phyloP scores from a whole-genome alignment of 1,140 invertebrate genomes.

The Gryllus bimaculatus region DNA sequence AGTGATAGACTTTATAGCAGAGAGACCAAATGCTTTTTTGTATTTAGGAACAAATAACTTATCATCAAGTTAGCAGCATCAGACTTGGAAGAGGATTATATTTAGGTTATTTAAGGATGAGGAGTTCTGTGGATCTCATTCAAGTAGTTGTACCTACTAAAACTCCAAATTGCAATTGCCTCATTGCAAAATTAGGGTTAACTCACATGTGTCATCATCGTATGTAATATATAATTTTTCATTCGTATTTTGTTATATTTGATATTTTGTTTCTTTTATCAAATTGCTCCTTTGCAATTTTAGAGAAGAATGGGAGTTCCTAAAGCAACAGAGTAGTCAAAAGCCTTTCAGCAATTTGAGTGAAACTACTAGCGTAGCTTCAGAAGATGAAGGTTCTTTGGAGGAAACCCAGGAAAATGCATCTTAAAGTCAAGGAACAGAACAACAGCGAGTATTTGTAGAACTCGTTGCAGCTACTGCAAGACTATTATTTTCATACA shows the following conservation, averaged over 20 bases:
- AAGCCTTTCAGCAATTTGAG: constrained; percentile 12
- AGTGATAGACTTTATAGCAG: too few relatives aligned
- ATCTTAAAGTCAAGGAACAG: constrained; percentile 34
- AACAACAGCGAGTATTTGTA: constrained; percentile 69
- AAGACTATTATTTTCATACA: constrained; percentile 62
- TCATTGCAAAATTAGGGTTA: constrained; percentile 83
- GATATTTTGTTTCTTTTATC: background rate
- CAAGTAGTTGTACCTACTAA: constrained; percentile 85
- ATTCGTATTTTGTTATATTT: background rate
- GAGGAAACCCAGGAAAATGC: constrained; percentile 17
- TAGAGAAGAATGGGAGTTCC: constrained; percentile 51
- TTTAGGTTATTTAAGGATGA: constrained; percentile 89
- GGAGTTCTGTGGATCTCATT: constrained; percentile 88
- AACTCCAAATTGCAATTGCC: constrained; percentile 87
- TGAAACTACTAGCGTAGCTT: constrained; percentile 8
- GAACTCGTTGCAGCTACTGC: constrained; percentile 60
- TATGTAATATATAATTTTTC: constrained; percentile 40
- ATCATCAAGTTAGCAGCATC: constrained; percentile 77
- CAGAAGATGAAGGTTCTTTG: constrained; percentile 16
- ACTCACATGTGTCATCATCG: constrained; percentile 91
- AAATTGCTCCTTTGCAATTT: constrained; percentile 13
- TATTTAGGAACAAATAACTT: constrained; percentile 74
- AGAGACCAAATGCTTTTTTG: too few relatives aligned
- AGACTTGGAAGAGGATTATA: constrained; percentile 79
- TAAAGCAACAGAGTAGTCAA: constrained; percentile 42